Evolutionary conservation across 35 echinoderm and acorn worm species (phyloP).

Genomic region (Ophiothrix spiculata): DNA sequence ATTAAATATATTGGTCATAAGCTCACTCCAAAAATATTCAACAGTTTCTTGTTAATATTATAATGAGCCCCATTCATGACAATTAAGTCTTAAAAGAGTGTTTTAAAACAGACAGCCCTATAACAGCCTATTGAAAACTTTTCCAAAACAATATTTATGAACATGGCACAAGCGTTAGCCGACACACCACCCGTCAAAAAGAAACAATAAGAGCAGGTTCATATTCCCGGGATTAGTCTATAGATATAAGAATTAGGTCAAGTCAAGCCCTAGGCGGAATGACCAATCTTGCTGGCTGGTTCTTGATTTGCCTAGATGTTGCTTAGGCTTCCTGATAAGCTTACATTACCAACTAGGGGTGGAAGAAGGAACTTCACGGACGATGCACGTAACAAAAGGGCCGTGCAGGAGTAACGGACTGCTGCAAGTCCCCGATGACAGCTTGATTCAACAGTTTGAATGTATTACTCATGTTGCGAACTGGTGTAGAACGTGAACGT

Average conservation of each 20-base stretch:
- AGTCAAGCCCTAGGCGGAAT: background rate
- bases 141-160: constrained; percentile 6
- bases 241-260: constrained; percentile 11
- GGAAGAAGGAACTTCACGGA: background rate
- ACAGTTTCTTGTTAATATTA: no score
- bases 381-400: background rate
- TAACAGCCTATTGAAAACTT: no score
- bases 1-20: no score
- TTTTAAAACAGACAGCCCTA: no score
- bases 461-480: background rate
- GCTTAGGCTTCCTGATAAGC: background rate
- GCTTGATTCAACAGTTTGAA: background rate
- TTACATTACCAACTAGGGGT: background rate
- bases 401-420: background rate
- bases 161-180: background rate
- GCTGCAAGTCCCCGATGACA: background rate
- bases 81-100: no score
- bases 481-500: background rate
- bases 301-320: background rate
- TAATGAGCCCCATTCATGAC: no score
- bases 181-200: background rate
- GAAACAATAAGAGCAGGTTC: background rate
- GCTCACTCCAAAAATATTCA: no score
- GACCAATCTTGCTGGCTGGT: background rate
- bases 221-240: background rate